A percentile compares a stretch with the other conserved stretches of the same genome.
phyloP scores from a whole-genome alignment of 2,797 vertebrate species.

The Hozukius guyotensis region DNA sequence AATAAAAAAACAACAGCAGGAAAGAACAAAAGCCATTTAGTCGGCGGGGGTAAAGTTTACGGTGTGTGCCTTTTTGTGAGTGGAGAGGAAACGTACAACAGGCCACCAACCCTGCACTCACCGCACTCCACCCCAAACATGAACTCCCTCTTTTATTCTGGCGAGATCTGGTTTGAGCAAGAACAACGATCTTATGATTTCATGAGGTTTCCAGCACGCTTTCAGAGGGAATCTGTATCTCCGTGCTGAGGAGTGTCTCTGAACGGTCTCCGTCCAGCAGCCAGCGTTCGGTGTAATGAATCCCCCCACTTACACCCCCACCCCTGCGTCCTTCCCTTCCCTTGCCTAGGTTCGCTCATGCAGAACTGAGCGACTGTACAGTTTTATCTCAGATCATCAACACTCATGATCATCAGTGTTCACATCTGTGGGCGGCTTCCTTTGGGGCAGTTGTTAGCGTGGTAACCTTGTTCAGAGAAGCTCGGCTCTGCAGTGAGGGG shows the following conservation, averaged over 20 bases:
- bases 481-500: conserved; percentile 14
- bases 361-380: conserved; percentile 66
- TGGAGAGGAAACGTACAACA: conserved; percentile 28
- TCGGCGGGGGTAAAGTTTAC: conserved; percentile 37
- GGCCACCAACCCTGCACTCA: conserved; percentile 17
- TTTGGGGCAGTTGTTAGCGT: conserved; percentile 49
- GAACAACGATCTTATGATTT: conserved; percentile 63
- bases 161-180: conserved; percentile 41
- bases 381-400: conserved; percentile 75
- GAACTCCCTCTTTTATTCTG: conserved; percentile 25
- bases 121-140: conserved; percentile 26
- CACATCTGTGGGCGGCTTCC: conserved; percentile 71
- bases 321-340: conserved; percentile 5
- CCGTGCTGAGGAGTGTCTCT: conserved; percentile 24
- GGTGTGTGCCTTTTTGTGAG: conserved; percentile 15
- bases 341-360: conserved; percentile 55
- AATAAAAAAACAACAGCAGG: conserved; percentile 69
- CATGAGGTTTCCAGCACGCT: conserved; percentile 44
- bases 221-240: conserved; percentile 53
- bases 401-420: conserved; percentile 72
- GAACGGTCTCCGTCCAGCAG: conserved; percentile 34
- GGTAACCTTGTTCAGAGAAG: conserved; percentile 34
- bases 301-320: conserved; percentile 10
- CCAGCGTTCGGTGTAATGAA: conserved; percentile 44
- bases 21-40: conserved; percentile 79